Base-by-base conservation (phyloP, 2,888 invertebrate species). In the Cosmia trapezina region DNA sequence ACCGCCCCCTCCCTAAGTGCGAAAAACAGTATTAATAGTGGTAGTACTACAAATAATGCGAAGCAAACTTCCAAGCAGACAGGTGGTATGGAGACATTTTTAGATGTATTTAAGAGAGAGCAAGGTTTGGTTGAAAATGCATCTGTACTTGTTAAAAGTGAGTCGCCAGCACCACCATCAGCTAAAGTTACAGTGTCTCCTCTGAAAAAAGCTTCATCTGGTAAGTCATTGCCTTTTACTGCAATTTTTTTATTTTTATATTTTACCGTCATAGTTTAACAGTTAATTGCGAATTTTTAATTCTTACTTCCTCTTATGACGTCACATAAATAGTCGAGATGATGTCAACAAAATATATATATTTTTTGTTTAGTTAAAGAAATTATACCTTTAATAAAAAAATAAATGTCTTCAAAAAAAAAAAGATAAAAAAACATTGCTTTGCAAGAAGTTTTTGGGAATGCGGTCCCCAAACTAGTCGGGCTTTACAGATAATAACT, bases 31-130 rank as follows among this genome's bases (percentile, higher is more conserved):
- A 93, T 93, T 94, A 95, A 89, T 92, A 94, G 91, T 88, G 85
- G 87, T 91, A 77, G 80, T 74, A 94, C 90, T 88, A 84, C 89
- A 65, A 93, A 86, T 86, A 91, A 87, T 89, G 85, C 78, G 11
- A 93, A 91, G 81, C 69, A 87, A 45, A 70, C 87, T 49, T 83
- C 84, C 56, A 93, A 93, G 76, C 87, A 85, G 57, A 78, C 88
- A 63, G 90, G 75, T 62, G 77, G 87, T 2, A 76, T 90, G 12
- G 95, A 95, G 86, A 96, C 95, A 12, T 96, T 95, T 89, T 87
- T 96, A 80, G 96, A 96, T 94, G 96, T 96, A 57, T 96, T 95
- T 81, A 96, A 96, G 80, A 92, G 96, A 87, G 96, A 96, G 83
- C 96, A 96, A 84, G 94, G 95, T 45, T 85, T 93, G 69, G 89